Percentiles rank a stretch among this genome's conserved stretches.
phyloP scores from a whole-genome alignment of 2,113 vertebrate genomes.

The Nibea coibor region DNA sequence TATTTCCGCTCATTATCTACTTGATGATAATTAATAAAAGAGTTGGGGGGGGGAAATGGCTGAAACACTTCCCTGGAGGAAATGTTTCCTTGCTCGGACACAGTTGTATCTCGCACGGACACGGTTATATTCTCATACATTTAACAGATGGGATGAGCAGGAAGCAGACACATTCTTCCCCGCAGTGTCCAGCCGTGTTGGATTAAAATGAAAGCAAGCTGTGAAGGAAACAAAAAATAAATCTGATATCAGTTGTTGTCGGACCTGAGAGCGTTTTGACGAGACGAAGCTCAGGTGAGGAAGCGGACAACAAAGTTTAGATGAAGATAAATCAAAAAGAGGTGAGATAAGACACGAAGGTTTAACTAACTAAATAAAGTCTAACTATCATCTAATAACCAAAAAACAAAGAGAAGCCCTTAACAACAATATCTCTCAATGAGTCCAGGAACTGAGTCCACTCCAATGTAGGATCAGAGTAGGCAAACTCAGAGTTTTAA shows the following conservation, averaged over 20 bases:
- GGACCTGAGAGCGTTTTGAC: neutral
- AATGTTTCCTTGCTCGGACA: constrained; percentile 21
- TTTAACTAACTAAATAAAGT: no score
- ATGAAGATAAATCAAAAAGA: constrained; percentile 14
- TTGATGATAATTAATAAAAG: constrained; percentile 3
- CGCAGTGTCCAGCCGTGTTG: neutral
- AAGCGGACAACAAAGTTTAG: constrained; percentile 34
- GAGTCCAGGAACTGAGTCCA: no score
- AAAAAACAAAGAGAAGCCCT: no score
- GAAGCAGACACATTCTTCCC: constrained; percentile 34
- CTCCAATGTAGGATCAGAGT: no score
- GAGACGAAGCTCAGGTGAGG: neutral
- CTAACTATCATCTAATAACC: no score
- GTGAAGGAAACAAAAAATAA: neutral
- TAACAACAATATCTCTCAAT: no score
- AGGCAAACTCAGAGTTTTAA: neutral
- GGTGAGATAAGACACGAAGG: no score
- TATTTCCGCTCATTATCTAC: neutral
- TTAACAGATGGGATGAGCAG: constrained; percentile 54
- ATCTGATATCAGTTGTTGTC: neutral
- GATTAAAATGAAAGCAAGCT: constrained; percentile 20
- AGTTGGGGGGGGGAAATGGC: neutral
- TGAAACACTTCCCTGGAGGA: neutral
- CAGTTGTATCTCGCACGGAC: constrained; percentile 13
- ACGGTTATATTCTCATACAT: constrained; percentile 7